Percentiles rank a stretch among this genome's conserved stretches.
Conservation (phyloP, 1,140 invertebrate species). For the Cylas formicarius region DNA sequence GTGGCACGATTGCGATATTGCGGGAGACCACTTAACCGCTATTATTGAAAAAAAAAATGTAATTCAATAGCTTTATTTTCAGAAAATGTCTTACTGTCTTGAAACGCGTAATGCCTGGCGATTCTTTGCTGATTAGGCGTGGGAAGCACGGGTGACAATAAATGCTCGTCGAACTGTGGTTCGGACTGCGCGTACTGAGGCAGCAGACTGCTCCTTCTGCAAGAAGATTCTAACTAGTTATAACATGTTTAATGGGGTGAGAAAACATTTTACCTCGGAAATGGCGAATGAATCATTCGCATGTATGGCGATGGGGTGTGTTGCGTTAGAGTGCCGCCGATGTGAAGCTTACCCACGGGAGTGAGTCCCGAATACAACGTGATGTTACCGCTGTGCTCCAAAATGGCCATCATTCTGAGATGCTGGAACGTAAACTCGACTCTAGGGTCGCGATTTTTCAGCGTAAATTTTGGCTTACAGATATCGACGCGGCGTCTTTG, state of each 20-base stretch:
- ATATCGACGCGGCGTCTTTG: constrained; percentile 74
- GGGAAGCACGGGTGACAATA: constrained; percentile 50
- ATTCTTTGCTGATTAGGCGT: constrained; percentile 9
- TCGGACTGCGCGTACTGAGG: constrained; percentile 47
- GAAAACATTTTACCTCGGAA: constrained; percentile 45
- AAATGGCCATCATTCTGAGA: constrained; percentile 72
- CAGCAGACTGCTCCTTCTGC: constrained; percentile 53
- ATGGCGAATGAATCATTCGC: constrained; percentile 50
- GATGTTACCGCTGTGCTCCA: constrained; percentile 72
- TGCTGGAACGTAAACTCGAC: constrained; percentile 42
- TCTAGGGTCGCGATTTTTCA: constrained; percentile 6
- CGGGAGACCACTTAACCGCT: background rate
- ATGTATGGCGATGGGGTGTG: constrained; percentile 54
- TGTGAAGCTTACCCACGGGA: constrained; percentile 77
- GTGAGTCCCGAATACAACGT: constrained; percentile 76
- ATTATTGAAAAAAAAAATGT: constrained; percentile 1
- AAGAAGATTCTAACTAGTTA: constrained; percentile 10
- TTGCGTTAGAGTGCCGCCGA: constrained; percentile 61
- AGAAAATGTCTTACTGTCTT: constrained; percentile 10
- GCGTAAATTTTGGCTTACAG: too few species aligned
- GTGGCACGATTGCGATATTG: background rate
- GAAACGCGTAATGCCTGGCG: constrained; percentile 15
- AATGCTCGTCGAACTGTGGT: constrained; percentile 49
- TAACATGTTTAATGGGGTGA: background rate
- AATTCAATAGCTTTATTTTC: constrained; percentile 5